A percentile compares a stretch with the other conserved stretches of the same genome.
phyloP scores from a whole-genome alignment of 2,113 vertebrate genomes.

The Mirza zaza region DNA sequence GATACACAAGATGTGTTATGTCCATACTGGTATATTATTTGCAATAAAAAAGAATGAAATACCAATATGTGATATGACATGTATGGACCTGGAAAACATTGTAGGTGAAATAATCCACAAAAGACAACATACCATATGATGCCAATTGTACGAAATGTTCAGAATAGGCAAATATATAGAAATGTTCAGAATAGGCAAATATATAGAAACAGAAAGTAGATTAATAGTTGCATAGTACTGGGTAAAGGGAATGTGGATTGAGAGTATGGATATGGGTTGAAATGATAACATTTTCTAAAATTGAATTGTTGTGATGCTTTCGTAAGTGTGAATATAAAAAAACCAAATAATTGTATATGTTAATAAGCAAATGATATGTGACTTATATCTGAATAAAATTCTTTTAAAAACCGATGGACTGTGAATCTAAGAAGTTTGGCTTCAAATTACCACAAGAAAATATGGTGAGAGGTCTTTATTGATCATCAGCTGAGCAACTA shows the following conservation, averaged over 20 bases:
- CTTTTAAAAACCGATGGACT: neutral
- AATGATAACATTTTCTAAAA: neutral
- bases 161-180: neutral
- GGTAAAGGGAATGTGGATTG: fast-evolving
- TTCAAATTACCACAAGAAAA: neutral
- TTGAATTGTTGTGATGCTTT: neutral
- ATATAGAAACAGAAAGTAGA: neutral
- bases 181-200: neutral
- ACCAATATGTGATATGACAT: neutral
- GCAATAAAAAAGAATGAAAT: neutral
- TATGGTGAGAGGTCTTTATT: neutral
- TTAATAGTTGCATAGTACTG: neutral
- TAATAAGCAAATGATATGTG: neutral
- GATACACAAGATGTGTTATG: neutral
- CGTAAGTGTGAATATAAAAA: neutral
- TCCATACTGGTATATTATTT: neutral
- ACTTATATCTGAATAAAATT: neutral
- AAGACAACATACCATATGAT: neutral
- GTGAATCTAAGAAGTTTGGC: neutral
- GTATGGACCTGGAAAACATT: neutral
- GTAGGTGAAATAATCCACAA: neutral
- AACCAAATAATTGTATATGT: neutral
- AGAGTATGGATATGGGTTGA: neutral
- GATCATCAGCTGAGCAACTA: neutral
- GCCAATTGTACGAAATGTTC: neutral